Percentiles rank a stretch among this genome's conserved stretches.
These are phyloP conservation scores for Xanthia icteritia DNA, from an alignment of 2,888 invertebrate genomes.

Conservation along the genomic window DNA sequence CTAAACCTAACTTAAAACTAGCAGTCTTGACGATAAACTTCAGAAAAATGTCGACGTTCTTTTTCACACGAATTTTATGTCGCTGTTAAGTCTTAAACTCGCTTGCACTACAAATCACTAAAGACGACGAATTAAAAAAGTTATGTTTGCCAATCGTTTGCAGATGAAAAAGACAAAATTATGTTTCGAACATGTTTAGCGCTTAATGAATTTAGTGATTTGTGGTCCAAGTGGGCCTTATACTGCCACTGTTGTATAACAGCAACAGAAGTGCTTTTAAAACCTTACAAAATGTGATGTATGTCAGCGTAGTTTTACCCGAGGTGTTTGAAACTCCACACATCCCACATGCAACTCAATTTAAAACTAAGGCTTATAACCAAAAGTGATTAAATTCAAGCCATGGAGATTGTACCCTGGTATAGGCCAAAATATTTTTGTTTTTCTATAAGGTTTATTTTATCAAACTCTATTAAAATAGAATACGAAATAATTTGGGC, in stretches of 20 bases:
- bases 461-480: background rate
- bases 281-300: constrained; percentile 6
- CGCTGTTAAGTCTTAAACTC: too few species aligned
- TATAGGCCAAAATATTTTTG: background rate
- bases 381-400: background rate
- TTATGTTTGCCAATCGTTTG: background rate
- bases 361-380: background rate
- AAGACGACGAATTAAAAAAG: background rate
- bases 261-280: background rate
- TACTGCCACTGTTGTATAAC: background rate
- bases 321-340: background rate
- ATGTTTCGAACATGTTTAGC: background rate
- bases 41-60: constrained; percentile 15
- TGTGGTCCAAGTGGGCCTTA: background rate
- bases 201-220: background rate
- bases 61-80: background rate
- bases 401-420: background rate
- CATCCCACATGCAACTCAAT: background rate
- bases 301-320: constrained; percentile 12
- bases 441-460: background rate
- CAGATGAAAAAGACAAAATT: background rate
- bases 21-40: constrained; percentile 55
- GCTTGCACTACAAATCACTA: background rate
- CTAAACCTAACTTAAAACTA: constrained; percentile 78
- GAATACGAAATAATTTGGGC: background rate